Conservation (phyloP, 1,140 invertebrate genomes). For the Drosophila prosaltans region DNA sequence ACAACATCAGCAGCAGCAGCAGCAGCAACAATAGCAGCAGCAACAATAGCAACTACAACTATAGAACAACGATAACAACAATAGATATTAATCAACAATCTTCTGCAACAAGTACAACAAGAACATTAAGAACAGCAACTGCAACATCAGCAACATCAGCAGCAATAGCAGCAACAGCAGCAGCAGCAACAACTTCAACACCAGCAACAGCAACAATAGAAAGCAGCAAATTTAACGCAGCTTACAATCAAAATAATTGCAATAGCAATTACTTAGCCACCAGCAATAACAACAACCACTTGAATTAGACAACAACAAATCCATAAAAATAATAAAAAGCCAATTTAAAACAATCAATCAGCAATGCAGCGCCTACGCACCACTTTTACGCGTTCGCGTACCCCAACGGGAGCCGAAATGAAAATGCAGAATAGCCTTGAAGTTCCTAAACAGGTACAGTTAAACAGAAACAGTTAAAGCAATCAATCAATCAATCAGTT, state of each 20-base stretch:
- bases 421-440: slow-evolving; percentile 94
- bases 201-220: slow-evolving; percentile 27
- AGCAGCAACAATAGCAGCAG: neutral
- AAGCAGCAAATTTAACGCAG: slow-evolving; percentile 3
- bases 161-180: slow-evolving; percentile 9
- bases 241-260: neutral
- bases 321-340: slow-evolving; percentile 63
- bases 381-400: slow-evolving; percentile 92
- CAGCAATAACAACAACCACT: slow-evolving; percentile 21
- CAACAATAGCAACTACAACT: slow-evolving; percentile 6
- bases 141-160: slow-evolving; percentile 14
- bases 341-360: neutral
- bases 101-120: slow-evolving; percentile 5
- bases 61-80: slow-evolving; percentile 33
- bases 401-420: slow-evolving; percentile 94
- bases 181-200: slow-evolving; percentile 3
- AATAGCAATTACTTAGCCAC: slow-evolving; percentile 16
- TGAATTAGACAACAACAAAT: neutral
- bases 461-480: neutral
- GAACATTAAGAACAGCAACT: slow-evolving; percentile 11
- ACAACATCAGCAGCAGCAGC: neutral
- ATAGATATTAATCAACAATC: too few relatives aligned
- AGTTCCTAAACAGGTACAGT: slow-evolving; percentile 90
- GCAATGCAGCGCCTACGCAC: slow-evolving; percentile 90
- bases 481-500: neutral